A percentile compares a stretch with the other conserved stretches of the same genome.
phyloP scores from a whole-genome alignment of 2,888 invertebrate genomes.

The Plutella xylostella region DNA sequence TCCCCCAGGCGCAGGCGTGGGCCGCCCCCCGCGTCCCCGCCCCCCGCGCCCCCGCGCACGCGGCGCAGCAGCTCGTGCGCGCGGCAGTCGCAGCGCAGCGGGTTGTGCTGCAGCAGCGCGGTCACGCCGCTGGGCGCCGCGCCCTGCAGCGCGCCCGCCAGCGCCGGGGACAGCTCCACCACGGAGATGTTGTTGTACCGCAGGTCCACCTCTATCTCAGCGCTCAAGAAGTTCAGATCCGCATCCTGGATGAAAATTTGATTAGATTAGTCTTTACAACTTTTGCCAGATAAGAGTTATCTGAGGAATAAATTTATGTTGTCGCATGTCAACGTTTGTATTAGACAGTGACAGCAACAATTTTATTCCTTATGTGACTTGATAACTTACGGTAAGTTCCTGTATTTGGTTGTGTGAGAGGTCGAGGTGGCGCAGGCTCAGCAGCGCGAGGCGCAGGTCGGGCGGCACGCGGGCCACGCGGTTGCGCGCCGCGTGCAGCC shows the following conservation, averaged over 20 bases:
- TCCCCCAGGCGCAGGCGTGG: background rate
- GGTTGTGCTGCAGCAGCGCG: constrained; percentile 3
- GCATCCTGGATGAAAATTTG: too few relatives aligned
- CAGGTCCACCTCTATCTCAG: background rate
- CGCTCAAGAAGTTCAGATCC: background rate
- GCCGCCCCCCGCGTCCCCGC: background rate
- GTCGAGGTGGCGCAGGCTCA: background rate
- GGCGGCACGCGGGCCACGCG: background rate
- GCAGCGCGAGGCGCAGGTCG: background rate
- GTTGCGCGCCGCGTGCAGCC: background rate
- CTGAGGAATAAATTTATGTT: too few relatives aligned
- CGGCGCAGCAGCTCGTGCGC: background rate
- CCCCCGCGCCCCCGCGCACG: background rate
- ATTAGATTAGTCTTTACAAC: too few relatives aligned
- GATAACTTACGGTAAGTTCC: background rate
- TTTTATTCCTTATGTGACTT: too few relatives aligned
- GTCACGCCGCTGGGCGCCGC: background rate
- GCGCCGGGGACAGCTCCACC: background rate
- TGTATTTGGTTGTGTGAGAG: background rate
- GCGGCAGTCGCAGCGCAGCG: constrained; percentile 4
- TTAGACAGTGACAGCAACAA: too few relatives aligned
- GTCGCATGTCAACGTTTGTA: too few relatives aligned
- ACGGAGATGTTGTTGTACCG: constrained; percentile 1
- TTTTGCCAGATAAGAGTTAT: too few relatives aligned
- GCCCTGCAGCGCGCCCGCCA: background rate